Evolutionary conservation across 2,797 vertebrate species (phyloP), one percentile per base, ranked within the genome.

Genomic region (Harpagifer antarcticus): DNA sequence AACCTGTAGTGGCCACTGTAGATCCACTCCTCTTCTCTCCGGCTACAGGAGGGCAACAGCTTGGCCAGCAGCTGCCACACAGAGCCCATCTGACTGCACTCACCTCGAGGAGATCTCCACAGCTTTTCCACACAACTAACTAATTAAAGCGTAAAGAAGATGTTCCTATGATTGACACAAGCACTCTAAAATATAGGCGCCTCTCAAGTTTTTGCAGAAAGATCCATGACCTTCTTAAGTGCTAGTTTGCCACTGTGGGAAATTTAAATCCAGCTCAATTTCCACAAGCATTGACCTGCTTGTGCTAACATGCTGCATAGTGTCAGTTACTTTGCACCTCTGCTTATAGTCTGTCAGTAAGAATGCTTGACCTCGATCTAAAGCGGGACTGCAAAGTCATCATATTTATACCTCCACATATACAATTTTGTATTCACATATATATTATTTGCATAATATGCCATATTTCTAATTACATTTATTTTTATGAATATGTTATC

Each of bases 1-100:
- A 61, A 82, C 90, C 90, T 88, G 72, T 85, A 91, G 89, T 89
- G 89, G 90, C 90, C 90, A 83, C 91, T 92, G 86, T 79, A 60
- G 79, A 79, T 82, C 81, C 71, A 75, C 78, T 72, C 48, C 68
- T 79, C 48, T 48, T 52, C 74, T 74, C 43, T 33, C 63, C 53
- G 62, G 74, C 66, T 17, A n/a, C 78, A 74, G 60, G 40, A 77
- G 68, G 70, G 57, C 76, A 59, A 68, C 70, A 53, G 85, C 49
- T 66, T 13, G 59, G 60, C 53, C 74, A 73, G 70, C 74, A 27
- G 63, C 81, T 48, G 20, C 50, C 72, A 68, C 59, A 60, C 23
- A 75, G 48, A 74, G 58, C 27, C 1, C 20, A 27, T 52, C 47
- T 0, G 19, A 67, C 48, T 4, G 44, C 42, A 50, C 60, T 69